A percentile compares a stretch with the other conserved stretches of the same genome.
phyloP scores from a whole-genome alignment of 1,140 invertebrate genomes.

The Plectrocnemia conspersa region DNA sequence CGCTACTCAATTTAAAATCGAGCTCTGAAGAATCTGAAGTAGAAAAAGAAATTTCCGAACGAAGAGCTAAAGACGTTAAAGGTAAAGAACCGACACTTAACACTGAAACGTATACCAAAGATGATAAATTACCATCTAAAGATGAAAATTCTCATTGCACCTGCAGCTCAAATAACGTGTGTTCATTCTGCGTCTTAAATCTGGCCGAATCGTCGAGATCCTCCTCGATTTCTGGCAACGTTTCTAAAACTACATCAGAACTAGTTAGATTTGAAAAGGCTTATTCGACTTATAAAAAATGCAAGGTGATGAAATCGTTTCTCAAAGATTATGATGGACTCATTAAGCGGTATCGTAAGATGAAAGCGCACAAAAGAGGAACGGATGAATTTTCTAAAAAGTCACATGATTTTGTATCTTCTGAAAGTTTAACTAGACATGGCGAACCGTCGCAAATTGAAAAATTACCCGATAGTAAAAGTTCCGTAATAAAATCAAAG shows the following conservation, averaged over 20 bases:
- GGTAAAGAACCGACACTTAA: not conserved
- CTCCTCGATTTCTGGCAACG: too few relatives aligned
- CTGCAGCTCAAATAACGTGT: not conserved
- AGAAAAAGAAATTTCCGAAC: not conserved
- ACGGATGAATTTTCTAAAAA: not conserved
- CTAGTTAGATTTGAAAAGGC: conserved; percentile 18
- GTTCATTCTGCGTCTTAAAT: not conserved
- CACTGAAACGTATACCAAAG: not conserved
- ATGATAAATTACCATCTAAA: not conserved
- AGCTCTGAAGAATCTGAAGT: conserved; percentile 27
- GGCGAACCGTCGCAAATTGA: not conserved
- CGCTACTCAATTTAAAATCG: conserved; percentile 22
- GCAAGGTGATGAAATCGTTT: conserved; percentile 28
- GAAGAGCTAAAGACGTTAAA: not conserved
- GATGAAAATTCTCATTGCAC: not conserved
- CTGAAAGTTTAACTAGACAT: not conserved
- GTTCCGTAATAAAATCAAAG: too few relatives aligned
- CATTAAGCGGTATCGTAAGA: conserved; percentile 23
- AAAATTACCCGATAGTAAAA: too few relatives aligned
- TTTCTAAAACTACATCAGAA: conserved; percentile 7
- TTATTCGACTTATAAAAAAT: conserved; percentile 30
- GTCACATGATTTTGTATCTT: not conserved
- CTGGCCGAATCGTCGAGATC: too few relatives aligned
- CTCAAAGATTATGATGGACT: conserved; percentile 31
- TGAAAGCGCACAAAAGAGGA: conserved; percentile 9